These are phyloP conservation scores for Dichetophora obliterata DNA, from an alignment of 2,888 invertebrate genomes.

Conservation along the genomic window DNA sequence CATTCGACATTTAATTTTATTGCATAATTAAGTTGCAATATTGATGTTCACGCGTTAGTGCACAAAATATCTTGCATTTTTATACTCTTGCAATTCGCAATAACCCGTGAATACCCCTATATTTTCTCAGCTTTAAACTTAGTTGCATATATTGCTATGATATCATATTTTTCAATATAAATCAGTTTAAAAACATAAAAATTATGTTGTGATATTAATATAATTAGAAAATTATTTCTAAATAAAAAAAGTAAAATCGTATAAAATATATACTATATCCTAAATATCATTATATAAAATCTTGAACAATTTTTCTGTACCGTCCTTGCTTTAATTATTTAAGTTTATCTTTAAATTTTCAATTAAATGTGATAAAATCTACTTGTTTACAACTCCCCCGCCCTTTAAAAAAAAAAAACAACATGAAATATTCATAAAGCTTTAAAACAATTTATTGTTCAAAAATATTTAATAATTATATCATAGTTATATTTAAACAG, in stretches of 20 bases:
- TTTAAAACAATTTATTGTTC: background rate
- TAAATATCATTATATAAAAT: background rate
- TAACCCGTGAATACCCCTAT: too few species aligned
- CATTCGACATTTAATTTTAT: too few species aligned
- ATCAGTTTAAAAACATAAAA: conserved; percentile 1
- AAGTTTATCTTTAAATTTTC: conserved; percentile 7
- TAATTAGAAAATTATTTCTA: conserved; percentile 30
- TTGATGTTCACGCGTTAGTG: too few species aligned
- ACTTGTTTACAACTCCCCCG: background rate
- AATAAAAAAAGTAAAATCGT: too few species aligned
- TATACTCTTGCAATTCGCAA: too few species aligned
- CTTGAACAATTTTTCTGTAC: background rate
- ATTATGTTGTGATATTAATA: conserved; percentile 33
- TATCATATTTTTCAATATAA: background rate
- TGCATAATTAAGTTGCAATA: too few species aligned
- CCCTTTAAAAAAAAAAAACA: background rate
- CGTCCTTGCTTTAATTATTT: conserved; percentile 28
- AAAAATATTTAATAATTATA: background rate
- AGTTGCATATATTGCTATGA: too few species aligned
- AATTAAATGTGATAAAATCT: conserved; percentile 20
- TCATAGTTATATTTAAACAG: background rate
- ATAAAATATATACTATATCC: background rate
- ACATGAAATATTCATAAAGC: background rate
- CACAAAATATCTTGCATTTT: too few species aligned
- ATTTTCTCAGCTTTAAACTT: too few species aligned